phyloP scores from a whole-genome alignment of 2,888 invertebrate species.

The Rhodophaea formosa region DNA sequence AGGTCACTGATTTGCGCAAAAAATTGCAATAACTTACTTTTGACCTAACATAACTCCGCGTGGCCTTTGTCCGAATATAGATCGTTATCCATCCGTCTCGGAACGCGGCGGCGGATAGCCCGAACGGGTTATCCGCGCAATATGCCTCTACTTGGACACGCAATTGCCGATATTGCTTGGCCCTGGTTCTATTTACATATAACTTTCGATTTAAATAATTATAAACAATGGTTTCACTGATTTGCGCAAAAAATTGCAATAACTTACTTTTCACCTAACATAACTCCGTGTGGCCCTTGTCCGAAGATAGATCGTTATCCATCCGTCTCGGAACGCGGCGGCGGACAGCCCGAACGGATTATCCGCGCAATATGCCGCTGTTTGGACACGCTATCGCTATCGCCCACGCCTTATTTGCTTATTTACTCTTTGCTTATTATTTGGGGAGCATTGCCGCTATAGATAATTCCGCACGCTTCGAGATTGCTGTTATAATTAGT shows the following conservation, averaged over 20 bases:
- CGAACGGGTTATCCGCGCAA: slow-evolving; percentile 53
- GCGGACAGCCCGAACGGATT: slow-evolving; percentile 46
- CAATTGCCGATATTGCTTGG: too few relatives aligned
- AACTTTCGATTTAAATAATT: too few relatives aligned
- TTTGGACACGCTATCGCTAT: slow-evolving; percentile 54
- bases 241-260: too few relatives aligned
- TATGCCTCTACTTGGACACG: slow-evolving; percentile 48
- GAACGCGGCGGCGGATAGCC: slow-evolving; percentile 47
- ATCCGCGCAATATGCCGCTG: slow-evolving; percentile 52
- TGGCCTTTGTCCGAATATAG: slow-evolving; percentile 2
- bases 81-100: slow-evolving; percentile 29
- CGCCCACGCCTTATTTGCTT: slow-evolving; percentile 48
- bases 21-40: too few relatives aligned
- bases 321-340: slow-evolving; percentile 47
- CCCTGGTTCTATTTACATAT: too few relatives aligned
- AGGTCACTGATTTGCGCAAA: too few relatives aligned
- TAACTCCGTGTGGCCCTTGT: not conserved
- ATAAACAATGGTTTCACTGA: too few relatives aligned
- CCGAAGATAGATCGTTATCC: slow-evolving; percentile 8
- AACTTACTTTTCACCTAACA: too few relatives aligned
- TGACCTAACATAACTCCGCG: too few relatives aligned
- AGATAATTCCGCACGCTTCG: not conserved
- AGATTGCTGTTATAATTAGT: not conserved
- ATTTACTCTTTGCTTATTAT: slow-evolving; percentile 41
- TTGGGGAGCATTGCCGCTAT: slow-evolving; percentile 17